phyloP scores from a whole-genome alignment of 2,113 vertebrate species.

The Ctenomys sociabilis region DNA sequence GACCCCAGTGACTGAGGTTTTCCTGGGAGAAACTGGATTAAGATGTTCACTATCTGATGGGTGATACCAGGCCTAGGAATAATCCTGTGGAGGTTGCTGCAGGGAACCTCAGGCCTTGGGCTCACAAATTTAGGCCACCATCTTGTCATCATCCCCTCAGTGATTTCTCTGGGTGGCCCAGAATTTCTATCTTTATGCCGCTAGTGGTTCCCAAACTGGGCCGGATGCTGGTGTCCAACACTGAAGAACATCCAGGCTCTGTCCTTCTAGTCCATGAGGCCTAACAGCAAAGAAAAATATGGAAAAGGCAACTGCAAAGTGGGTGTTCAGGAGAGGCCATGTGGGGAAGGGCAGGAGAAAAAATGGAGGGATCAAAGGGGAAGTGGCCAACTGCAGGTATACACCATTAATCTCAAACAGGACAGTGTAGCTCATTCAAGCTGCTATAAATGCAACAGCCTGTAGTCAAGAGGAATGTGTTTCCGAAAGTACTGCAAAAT shows the following conservation, averaged over 20 bases:
- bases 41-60: accelerated
- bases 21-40: not conserved
- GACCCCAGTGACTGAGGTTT: not conserved
- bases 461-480: no score
- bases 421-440: not conserved
- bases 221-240: not conserved
- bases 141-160: not conserved
- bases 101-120: not conserved
- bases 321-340: not conserved
- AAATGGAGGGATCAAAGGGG: not conserved
- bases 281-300: not conserved
- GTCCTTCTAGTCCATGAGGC: not conserved
- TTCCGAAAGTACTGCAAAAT: not conserved
- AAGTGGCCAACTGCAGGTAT: no score
- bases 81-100: accelerated
- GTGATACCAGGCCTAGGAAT: not conserved
- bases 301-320: not conserved
- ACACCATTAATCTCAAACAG: not conserved
- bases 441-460: no score
- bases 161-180: no score
- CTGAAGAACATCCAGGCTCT: not conserved
- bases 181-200: not conserved
- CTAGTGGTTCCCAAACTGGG: not conserved
- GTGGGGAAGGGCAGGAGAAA: not conserved
- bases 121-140: accelerated